Percentiles rank a stretch among this genome's conserved stretches.
These are phyloP conservation scores for Pterois miles DNA, from an alignment of 2,797 vertebrate genomes.

Conservation along the genomic window DNA sequence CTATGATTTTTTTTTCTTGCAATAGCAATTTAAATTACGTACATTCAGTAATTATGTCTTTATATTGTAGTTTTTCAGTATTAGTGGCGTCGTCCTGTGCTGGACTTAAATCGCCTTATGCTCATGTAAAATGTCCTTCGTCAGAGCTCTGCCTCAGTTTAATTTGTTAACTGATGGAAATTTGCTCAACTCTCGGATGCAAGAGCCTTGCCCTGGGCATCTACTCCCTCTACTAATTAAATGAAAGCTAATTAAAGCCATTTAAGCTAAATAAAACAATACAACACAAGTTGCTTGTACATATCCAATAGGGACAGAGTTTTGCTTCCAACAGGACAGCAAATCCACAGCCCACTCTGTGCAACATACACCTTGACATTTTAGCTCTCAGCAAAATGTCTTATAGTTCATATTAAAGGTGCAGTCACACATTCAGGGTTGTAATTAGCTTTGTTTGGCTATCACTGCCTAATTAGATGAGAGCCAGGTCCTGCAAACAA, in stretches of 20 bases:
- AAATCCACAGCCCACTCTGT: constrained; percentile 17
- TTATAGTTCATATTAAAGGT: not conserved
- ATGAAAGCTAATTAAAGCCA: constrained; percentile 77
- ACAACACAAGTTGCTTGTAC: constrained; percentile 56
- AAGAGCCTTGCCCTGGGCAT: constrained; percentile 62
- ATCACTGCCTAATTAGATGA: not conserved
- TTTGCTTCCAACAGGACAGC: not conserved
- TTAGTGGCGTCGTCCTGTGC: not conserved
- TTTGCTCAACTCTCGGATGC: constrained; percentile 44
- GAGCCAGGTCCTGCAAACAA: not conserved
- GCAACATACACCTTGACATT: constrained; percentile 2
- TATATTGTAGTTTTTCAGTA: not conserved
- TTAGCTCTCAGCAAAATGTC: not conserved
- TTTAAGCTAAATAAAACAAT: constrained; percentile 75
- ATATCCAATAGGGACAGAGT: not conserved
- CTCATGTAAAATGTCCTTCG: constrained; percentile 30
- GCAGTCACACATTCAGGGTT: not conserved
- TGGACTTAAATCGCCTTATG: not conserved
- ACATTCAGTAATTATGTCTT: not conserved
- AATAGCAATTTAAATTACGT: not conserved
- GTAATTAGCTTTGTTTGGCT: not conserved
- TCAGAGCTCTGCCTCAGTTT: constrained; percentile 35
- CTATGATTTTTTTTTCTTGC: not conserved
- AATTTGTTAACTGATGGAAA: constrained; percentile 60
- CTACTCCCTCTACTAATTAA: constrained; percentile 71